These are phyloP conservation scores for Saturnia japonica DNA, from an alignment of 2,888 invertebrate species.

Conservation along the genomic window DNA sequence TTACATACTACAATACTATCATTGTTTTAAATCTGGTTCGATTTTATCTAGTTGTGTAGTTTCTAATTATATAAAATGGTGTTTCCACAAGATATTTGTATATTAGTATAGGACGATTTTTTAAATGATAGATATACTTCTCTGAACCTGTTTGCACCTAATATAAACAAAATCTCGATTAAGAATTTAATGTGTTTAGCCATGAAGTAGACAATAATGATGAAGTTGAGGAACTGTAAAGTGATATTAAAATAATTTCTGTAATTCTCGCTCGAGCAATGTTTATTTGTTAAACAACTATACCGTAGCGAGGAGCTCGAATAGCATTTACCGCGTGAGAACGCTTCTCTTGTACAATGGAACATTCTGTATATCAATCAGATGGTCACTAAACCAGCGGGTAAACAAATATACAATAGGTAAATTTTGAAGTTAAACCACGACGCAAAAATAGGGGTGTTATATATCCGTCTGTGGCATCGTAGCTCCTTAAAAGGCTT, in stretches of 20 bases:
- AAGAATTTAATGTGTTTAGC: background rate
- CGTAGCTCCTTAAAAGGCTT: too few species aligned
- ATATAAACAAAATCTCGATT: background rate
- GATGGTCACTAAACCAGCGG: slow-evolving; percentile 6
- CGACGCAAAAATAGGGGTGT: too few species aligned
- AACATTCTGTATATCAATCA: slow-evolving; percentile 4
- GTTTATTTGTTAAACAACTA: slow-evolving; percentile 14
- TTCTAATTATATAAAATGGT: too few species aligned
- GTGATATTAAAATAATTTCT: slow-evolving; percentile 1
- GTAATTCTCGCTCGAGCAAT: background rate
- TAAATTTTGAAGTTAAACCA: too few species aligned
- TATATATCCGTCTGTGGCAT: too few species aligned
- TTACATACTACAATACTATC: too few species aligned
- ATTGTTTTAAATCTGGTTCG: too few species aligned
- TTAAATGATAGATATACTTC: background rate
- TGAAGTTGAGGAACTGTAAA: background rate
- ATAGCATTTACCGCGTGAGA: background rate
- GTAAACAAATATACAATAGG: background rate
- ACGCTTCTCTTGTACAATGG: background rate
- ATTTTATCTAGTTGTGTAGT: too few species aligned
- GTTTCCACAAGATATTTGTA: too few species aligned
- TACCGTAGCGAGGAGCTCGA: background rate
- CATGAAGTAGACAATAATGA: background rate
- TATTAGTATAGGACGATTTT: too few species aligned
- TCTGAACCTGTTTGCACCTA: background rate